These are phyloP conservation scores for Gallirallus australis DNA, from an alignment of 2,797 vertebrate species.

Conservation along the genomic window DNA sequence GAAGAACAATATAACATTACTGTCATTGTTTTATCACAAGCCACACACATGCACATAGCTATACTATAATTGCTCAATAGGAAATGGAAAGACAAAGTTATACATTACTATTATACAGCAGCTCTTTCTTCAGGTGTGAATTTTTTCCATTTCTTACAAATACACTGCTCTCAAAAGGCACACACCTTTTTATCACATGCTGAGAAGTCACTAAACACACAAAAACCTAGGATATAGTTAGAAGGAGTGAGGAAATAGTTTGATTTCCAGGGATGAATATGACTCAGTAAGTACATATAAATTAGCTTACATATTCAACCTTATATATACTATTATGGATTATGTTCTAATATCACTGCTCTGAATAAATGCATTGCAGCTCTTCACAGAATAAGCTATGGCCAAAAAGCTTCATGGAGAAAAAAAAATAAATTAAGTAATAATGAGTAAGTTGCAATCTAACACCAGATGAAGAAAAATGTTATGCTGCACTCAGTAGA, in stretches of 20 bases:
- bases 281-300: neutral
- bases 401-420: neutral
- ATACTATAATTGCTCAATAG: neutral
- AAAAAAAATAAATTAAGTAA: neutral
- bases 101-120: neutral
- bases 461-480: neutral
- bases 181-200: neutral
- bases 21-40: neutral
- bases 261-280: neutral
- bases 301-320: neutral
- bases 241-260: neutral
- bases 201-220: neutral
- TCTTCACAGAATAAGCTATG: neutral
- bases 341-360: neutral
- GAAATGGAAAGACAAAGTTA: neutral
- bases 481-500: neutral
- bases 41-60: neutral
- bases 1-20: slow-evolving; percentile 26
- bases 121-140: neutral
- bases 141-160: neutral
- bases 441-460: neutral
- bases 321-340: neutral
- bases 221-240: neutral
- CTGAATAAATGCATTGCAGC: neutral
- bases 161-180: neutral